Conservation (phyloP, 2,113 vertebrate species). For the Pipra filicauda region DNA sequence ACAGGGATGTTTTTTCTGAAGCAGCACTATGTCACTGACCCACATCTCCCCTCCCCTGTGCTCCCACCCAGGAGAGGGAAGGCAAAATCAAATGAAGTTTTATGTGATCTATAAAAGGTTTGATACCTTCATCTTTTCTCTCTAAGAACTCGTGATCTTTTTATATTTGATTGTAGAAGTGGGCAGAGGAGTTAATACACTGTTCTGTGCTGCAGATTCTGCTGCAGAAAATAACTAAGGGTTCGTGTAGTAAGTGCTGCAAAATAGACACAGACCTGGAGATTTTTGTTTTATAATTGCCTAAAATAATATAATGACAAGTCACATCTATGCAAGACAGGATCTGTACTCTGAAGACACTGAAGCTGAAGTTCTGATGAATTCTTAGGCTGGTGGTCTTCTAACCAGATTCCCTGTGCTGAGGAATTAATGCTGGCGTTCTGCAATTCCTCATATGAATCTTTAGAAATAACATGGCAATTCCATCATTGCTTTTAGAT, state of each 20-base stretch:
- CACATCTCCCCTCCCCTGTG: background rate
- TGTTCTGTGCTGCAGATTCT: background rate
- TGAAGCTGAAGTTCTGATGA: background rate
- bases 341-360: background rate
- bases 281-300: background rate
- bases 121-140: background rate
- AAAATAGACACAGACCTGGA: background rate
- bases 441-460: background rate
- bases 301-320: background rate
- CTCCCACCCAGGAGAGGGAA: background rate
- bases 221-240: background rate
- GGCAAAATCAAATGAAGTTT: background rate
- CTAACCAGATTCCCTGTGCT: rapidly evolving
- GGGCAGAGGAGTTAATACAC: background rate
- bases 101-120: background rate
- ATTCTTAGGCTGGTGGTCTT: background rate
- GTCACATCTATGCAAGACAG: background rate
- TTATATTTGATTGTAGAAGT: background rate
- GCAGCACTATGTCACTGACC: background rate
- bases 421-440: background rate
- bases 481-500: background rate
- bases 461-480: background rate
- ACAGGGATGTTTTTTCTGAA: background rate
- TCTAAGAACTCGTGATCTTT: background rate
- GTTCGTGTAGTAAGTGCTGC: background rate